Evolutionary conservation across 2,797 vertebrate species (phyloP).

Genomic region (Zenarchopterus dispar): DNA sequence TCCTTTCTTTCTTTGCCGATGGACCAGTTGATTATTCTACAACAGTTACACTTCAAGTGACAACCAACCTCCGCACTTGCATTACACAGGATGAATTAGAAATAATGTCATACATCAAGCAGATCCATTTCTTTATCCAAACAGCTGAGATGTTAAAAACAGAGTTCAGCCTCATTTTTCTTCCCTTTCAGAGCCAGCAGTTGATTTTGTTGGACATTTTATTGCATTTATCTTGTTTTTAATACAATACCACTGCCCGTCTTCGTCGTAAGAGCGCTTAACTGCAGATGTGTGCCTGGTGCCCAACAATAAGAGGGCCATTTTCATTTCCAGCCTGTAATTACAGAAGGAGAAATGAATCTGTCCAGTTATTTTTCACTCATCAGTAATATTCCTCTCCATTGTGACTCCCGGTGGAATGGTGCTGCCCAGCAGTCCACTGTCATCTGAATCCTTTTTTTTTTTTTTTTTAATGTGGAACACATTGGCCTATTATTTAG

Average conservation of each 20-base stretch:
- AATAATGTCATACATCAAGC: no score
- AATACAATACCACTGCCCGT: slow-evolving; percentile 12
- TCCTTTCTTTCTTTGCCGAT: no score
- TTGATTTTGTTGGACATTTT: slow-evolving; percentile 35
- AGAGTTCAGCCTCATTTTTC: neutral
- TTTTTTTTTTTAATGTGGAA: slow-evolving; percentile 29
- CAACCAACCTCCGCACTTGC: no score
- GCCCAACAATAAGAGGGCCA: slow-evolving; percentile 66
- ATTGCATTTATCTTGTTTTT: slow-evolving; percentile 17
- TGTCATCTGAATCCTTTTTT: slow-evolving; percentile 61
- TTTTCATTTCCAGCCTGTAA: slow-evolving; percentile 73
- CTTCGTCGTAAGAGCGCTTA: slow-evolving; percentile 56
- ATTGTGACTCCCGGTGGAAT: slow-evolving; percentile 75
- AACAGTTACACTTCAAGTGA: no score
- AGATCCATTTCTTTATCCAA: neutral
- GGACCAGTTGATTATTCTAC: no score
- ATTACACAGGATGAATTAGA: no score
- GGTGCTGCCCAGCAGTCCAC: slow-evolving; percentile 73
- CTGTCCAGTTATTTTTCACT: slow-evolving; percentile 76
- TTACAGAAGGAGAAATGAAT: slow-evolving; percentile 76
- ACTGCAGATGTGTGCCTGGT: slow-evolving; percentile 61
- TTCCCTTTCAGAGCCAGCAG: slow-evolving; percentile 3
- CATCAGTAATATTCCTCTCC: slow-evolving; percentile 75
- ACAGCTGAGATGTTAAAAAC: slow-evolving; percentile 2
- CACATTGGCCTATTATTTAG: slow-evolving; percentile 69